Evolutionary conservation across 2,113 vertebrate genomes (phyloP).

Genomic region (Thalassoma bifasciatum): DNA sequence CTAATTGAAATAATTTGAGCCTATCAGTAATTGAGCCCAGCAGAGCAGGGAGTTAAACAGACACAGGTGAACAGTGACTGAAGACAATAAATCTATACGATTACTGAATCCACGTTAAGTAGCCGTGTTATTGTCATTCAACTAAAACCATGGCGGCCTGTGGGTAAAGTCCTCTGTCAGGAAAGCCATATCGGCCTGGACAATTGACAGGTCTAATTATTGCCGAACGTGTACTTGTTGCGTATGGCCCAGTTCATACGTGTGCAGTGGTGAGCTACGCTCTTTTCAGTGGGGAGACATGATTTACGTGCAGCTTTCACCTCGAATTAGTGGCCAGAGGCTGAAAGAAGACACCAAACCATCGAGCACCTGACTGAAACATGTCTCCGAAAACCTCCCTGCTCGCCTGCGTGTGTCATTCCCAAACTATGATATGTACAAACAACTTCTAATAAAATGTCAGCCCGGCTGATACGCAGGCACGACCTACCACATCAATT

Average conservation of each 20-base stretch:
- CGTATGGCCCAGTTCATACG: slow-evolving; percentile 13
- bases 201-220: slow-evolving; percentile 44
- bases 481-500: slow-evolving; percentile 29
- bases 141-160: slow-evolving; percentile 1
- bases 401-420: slow-evolving; percentile 21
- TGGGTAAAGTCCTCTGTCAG: background rate
- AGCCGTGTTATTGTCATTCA: background rate
- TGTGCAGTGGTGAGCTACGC: slow-evolving; percentile 10
- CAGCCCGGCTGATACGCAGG: slow-evolving; percentile 8
- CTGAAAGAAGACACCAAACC: slow-evolving; percentile 81
- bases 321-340: slow-evolving; percentile 79
- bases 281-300: slow-evolving; percentile 60
- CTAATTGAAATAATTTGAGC: slow-evolving; percentile 38
- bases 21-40: background rate
- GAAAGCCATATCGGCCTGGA: background rate
- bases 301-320: slow-evolving; percentile 81
- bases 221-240: slow-evolving; percentile 25
- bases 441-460: slow-evolving; percentile 47
- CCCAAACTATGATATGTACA: slow-evolving; percentile 50
- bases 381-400: slow-evolving; percentile 45
- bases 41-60: background rate
- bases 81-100: slow-evolving; percentile 30
- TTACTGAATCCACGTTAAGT: background rate
- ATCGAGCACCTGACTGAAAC: slow-evolving; percentile 71
- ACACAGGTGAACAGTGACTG: background rate